Conservation (phyloP, 2,888 invertebrate genomes). For the Tinea semifulvella region DNA sequence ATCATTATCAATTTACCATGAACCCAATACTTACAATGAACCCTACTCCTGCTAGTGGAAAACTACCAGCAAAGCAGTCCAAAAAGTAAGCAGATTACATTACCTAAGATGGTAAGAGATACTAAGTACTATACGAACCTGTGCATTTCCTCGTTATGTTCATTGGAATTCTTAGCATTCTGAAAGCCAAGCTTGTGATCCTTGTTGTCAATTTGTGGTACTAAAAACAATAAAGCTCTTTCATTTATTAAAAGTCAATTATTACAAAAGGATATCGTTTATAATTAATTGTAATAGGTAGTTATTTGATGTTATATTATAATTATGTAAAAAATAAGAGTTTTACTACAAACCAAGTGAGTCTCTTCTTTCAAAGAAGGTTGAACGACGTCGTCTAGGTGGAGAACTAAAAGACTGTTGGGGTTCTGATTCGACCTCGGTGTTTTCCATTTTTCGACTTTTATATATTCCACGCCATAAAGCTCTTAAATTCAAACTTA, state of each 20-base stretch:
- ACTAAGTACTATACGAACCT: background rate
- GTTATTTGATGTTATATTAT: background rate
- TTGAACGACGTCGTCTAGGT: constrained; percentile 49
- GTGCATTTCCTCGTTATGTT: background rate
- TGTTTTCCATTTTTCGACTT: constrained; percentile 35
- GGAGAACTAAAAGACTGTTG: constrained; percentile 44
- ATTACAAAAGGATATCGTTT: background rate
- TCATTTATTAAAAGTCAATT: background rate
- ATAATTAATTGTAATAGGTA: no score
- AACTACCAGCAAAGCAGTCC: no score
- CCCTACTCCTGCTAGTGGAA: no score
- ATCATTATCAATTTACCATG: no score
- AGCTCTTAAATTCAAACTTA: constrained; percentile 17
- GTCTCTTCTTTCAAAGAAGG: constrained; percentile 52
- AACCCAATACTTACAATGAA: no score
- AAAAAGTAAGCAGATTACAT: no score
- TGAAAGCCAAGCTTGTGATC: background rate
- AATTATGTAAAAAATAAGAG: background rate
- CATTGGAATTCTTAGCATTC: background rate
- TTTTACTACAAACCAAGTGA: constrained; percentile 38
- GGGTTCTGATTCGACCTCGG: constrained; percentile 32
- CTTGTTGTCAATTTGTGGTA: background rate
- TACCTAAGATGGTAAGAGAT: no score
- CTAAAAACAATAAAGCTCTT: background rate
- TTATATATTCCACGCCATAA: constrained; percentile 10